Percentiles rank a stretch among this genome's conserved stretches.
phyloP scores from a whole-genome alignment of 2,113 vertebrate species.

The Blennius ocellaris region DNA sequence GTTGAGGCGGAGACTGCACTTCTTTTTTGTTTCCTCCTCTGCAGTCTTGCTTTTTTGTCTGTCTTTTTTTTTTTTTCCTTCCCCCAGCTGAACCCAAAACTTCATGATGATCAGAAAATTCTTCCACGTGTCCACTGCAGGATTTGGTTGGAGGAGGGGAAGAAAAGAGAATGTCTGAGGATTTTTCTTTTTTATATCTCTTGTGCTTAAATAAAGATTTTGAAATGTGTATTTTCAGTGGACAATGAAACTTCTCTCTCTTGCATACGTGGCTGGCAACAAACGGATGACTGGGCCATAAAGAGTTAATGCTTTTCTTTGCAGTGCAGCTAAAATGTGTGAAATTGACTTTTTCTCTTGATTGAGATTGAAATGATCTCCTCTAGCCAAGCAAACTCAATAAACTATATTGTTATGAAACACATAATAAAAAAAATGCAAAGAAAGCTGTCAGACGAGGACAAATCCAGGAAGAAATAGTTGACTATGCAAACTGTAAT shows the following conservation, averaged over 20 bases:
- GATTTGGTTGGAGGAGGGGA: conserved; percentile 62
- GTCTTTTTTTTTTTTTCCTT: conserved; percentile 27
- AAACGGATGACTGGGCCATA: too few relatives aligned
- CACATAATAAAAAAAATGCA: neutral
- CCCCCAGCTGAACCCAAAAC: conserved; percentile 44
- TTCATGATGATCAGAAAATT: conserved; percentile 68
- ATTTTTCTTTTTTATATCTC: neutral
- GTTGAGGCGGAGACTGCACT: conserved; percentile 64
- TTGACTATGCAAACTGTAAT: neutral
- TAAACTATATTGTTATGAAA: neutral
- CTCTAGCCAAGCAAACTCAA: too few relatives aligned
- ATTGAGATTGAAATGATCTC: too few relatives aligned
- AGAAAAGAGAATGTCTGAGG: conserved; percentile 34
- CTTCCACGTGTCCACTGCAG: conserved; percentile 80
- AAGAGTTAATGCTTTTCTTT: too few relatives aligned
- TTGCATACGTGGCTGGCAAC: neutral
- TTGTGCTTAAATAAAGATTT: conserved; percentile 9
- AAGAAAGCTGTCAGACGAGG: neutral
- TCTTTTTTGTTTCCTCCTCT: conserved; percentile 52
- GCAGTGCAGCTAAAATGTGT: too few relatives aligned
- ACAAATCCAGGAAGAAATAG: neutral
- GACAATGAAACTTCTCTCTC: neutral
- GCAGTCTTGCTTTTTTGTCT: conserved; percentile 27
- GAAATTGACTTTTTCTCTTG: too few relatives aligned
- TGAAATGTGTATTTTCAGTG: neutral